Evolutionary conservation across 1,140 invertebrate genomes (phyloP), one percentile per base, ranked within the genome.

Genomic region (Drosophila tani): DNA sequence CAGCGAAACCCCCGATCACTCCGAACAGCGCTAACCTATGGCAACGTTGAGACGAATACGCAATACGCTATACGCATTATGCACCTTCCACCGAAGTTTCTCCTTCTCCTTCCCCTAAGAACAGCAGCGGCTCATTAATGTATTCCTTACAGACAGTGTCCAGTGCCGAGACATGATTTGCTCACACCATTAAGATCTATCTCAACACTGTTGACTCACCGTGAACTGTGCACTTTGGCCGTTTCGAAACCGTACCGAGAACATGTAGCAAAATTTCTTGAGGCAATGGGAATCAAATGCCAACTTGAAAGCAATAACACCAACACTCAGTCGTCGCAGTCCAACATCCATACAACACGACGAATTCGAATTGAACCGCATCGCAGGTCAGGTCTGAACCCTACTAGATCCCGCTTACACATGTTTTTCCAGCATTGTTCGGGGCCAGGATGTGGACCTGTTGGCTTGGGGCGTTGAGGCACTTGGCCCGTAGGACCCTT

Each of bases 261-360:
- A 88, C 81, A 74, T 78, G 65, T 84, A 84, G 81, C 84, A 84
- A 88, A 84, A 88, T 88, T 88, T 75, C 58, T 88, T 81, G 81
- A 85, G 85, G 85, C 85, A 90, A 88, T 79, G 85, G 82, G 85
- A 88, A 88, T 85, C 85, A 88, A 88, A 88, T 90, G 85, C 85
- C 85, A 88, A 85, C 85, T 90, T 88, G 78, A 90, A 88, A 81
- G 86, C 85, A 90, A 88, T 83, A 88, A 81, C 69, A 87, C 64
- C 63, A 79, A 80, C 59, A 71, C 56, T 66, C 35, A 75, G 75
- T 51, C 82, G 56, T 46, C 56, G 71, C 55, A 79, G 60, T 68
- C 43, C 63, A 79, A 71, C 75, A 78, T 69, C 46, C 56, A 78
- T 79, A 67, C 63, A 65, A 81, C 29, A 65, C 50, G 68, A 56